Base-by-base conservation (phyloP, 1,140 invertebrate genomes). In the Anastrepha ludens region DNA sequence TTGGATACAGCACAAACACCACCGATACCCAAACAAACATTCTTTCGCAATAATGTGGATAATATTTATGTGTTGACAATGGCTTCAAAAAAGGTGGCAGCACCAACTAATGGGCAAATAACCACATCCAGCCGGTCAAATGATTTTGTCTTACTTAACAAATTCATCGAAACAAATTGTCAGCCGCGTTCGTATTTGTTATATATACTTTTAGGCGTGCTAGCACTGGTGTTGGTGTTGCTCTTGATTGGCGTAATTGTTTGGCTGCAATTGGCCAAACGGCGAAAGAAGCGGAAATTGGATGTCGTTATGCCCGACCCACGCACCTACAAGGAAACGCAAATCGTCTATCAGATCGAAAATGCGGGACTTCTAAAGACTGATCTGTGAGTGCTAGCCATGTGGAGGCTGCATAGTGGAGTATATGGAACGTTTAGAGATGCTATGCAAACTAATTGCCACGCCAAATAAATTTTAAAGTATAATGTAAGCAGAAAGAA, bases 301-400 rank as follows among this genome's bases (percentile, higher is more conserved):
- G 93, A 95, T 92, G 94, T 97, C 92, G 96, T 97, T 55, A 95
- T 97, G 88, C 97, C 97, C 0, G 97, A 97, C 87, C 96, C 96
- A 2, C 95, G 96, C 90, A 96, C 96, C 15, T 98, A 98, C 93
- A 95, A 96, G 90, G 97, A 97, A 93, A 97, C 97, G 3, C 97
- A 97, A 93, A 95, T 97, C 90, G 96, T 97, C 92, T 96, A 97
- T 89, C 96, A 97, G 91, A 96, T 97, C 85, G 97, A 97, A 94
- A 96, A 96, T 90, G 96, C 96, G 11, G 96, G 97, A 91, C 95
- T 97, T 41, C 94, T 97, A 50, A 97, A 96, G 41, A 97, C 96
- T 81, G 96, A 97, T 92, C 95, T 97, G 93, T 97, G 91, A 91
- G 89, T 58, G 67, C 50, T 78, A 81, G 74, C 74, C 47, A 20